A percentile compares a stretch with the other conserved stretches of the same genome.
Evolutionary conservation across 2,797 vertebrate genomes (phyloP).

Genomic region (Somateria mollissima): DNA sequence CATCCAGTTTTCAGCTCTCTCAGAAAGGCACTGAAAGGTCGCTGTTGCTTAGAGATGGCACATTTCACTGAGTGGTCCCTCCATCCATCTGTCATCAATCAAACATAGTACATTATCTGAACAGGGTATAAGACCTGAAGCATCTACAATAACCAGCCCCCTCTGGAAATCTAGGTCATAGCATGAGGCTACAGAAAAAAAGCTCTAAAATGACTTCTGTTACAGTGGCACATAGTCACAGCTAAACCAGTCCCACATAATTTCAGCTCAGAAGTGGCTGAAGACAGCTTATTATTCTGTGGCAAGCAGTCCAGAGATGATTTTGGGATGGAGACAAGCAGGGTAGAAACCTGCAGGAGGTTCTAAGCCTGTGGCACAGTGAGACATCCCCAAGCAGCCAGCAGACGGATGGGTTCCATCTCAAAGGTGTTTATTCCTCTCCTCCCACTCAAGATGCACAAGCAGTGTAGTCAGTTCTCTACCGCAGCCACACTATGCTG

Average conservation of each 20-base stretch:
- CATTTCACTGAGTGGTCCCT: conserved; percentile 41
- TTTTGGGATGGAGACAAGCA: background rate
- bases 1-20: background rate
- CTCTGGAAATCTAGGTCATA: background rate
- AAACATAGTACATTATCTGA: background rate
- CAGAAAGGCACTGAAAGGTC: conserved; percentile 43
- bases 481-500: background rate
- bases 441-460: background rate
- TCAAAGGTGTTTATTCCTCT: conserved; percentile 8
- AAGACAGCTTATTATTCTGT: background rate
- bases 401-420: background rate
- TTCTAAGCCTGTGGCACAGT: fast-evolving
- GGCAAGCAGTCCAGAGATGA: background rate
- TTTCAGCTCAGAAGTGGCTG: background rate
- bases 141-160: background rate
- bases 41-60: conserved; percentile 50
- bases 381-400: background rate
- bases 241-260: background rate
- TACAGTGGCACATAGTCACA: background rate
- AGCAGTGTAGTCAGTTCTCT: background rate
- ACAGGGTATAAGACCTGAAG: background rate
- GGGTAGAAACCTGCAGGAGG: background rate
- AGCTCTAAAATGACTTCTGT: background rate
- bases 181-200: background rate
- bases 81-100: conserved; percentile 41